Base-by-base conservation (phyloP, 1,140 invertebrate genomes). In the Lysiphlebus fabarum region DNA sequence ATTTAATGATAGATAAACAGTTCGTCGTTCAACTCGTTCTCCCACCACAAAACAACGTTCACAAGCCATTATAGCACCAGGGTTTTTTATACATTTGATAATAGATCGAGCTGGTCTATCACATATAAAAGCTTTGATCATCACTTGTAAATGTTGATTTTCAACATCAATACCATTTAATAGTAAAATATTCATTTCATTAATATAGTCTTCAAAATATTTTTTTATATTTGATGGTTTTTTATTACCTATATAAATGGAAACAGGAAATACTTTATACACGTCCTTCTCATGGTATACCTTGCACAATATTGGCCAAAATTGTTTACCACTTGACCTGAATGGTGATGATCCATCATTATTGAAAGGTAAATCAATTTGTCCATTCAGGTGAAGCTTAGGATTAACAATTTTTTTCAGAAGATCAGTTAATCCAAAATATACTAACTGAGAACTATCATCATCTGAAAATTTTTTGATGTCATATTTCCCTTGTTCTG, bases 221-320 rank as follows among this genome's bases (percentile, higher is more conserved):
- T 54, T 36, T 2, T 51, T 10, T 3, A 62, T n/a, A 48, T 54
- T 36, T 10, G 9, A 6, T n/a, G 55, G 55, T 42, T 62, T 62
- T 12, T 38, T 36, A 12, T 42, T 33, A 11, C 60, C 60, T 17
- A 7, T 5, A 53, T 58, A 58, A 43, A 62, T 37, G 4, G 60
- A 55, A 4, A 62, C 50, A 43, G 50, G 40, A 54, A 58, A 62
- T 26, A 43, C 14, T 14, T 47, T 40, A 41, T 62, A 62, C 6
- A 53, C 36, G 34, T 56, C 55, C 12, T 12, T 26, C 17, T 53
- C 38, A 6, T 6, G 51, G 43, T 45, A 36, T 9, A 62, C 36
- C 57, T 56, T 62, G 50, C 54, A 43, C 4, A 62, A 43, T 36
- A 62, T 62, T 12, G 55, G 54, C 60, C 60, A 62, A 12, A 57